Conservation (phyloP, 2,888 invertebrate genomes). For the Cinara cedri region DNA sequence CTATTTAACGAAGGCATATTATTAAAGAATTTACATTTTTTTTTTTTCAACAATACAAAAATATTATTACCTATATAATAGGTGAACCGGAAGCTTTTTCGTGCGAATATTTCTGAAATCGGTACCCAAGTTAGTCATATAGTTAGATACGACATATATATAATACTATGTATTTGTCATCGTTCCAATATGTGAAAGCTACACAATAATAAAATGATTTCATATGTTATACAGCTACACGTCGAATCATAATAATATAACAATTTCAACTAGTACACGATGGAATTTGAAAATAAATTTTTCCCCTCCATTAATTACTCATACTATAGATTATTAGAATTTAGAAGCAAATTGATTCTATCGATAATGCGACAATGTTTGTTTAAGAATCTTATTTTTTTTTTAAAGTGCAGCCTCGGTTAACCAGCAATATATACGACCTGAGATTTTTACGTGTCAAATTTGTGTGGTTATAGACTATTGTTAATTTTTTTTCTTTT, state of each 20-base stretch:
- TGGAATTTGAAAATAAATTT: conserved; percentile 9
- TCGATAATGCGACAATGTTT: background rate
- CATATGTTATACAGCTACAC: conserved; percentile 13
- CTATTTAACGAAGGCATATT: background rate
- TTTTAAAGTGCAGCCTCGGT: background rate
- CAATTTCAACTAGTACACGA: conserved; percentile 14
- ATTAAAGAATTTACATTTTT: background rate
- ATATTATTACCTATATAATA: background rate
- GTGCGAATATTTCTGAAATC: conserved; percentile 14
- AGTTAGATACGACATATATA: no score
- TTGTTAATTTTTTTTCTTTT: background rate
- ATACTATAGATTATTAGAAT: no score
- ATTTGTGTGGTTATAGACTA: background rate
- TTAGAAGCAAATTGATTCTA: background rate
- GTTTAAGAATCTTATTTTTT: conserved; percentile 3
- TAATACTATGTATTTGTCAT: conserved; percentile 48
- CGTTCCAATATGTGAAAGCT: conserved; percentile 53
- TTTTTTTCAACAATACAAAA: background rate
- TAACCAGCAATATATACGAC: background rate
- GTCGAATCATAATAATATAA: conserved; percentile 15
- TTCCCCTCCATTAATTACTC: background rate
- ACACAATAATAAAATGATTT: background rate
- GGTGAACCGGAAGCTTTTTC: background rate
- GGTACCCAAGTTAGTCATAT: background rate
- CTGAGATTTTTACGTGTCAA: background rate